Conservation (phyloP, 2,888 invertebrate genomes). For the Cantharis rustica region DNA sequence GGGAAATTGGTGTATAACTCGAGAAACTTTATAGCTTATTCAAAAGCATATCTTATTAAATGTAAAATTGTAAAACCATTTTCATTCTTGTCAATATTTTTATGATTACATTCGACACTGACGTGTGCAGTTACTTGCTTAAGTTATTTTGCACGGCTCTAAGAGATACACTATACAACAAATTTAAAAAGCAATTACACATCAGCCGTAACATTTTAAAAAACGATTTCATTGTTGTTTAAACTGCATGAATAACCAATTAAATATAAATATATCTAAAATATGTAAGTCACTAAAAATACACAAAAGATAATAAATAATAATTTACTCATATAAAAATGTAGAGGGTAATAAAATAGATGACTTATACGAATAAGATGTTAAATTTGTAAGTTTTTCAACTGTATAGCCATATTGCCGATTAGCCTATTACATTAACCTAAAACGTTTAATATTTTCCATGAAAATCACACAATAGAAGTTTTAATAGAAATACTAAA, state of each 20-base stretch:
- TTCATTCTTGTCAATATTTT: slow-evolving; percentile 36
- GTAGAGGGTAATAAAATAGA: neutral
- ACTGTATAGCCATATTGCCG: neutral
- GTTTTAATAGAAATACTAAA: neutral
- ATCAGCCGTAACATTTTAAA: slow-evolving; percentile 5
- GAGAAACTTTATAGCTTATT: neutral
- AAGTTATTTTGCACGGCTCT: slow-evolving; percentile 28
- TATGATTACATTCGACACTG: slow-evolving; percentile 36
- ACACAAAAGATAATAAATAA: neutral
- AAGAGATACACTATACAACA: slow-evolving; percentile 4
- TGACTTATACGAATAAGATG: neutral
- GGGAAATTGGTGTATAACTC: neutral
- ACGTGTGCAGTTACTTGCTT: slow-evolving; percentile 32
- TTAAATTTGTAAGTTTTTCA: neutral
- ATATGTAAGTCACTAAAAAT: neutral
- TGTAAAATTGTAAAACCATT: slow-evolving; percentile 35
- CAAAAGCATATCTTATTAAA: slow-evolving; percentile 33
- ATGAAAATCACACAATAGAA: neutral
- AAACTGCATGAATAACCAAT: neutral
- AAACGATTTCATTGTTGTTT: neutral
- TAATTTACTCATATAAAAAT: neutral
- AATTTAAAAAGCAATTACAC: slow-evolving; percentile 20
- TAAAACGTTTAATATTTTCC: neutral
- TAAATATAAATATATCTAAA: neutral
- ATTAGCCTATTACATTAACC: neutral